Conservation (phyloP, 1,140 invertebrate genomes). For the Camponotus pennsylvanicus region DNA sequence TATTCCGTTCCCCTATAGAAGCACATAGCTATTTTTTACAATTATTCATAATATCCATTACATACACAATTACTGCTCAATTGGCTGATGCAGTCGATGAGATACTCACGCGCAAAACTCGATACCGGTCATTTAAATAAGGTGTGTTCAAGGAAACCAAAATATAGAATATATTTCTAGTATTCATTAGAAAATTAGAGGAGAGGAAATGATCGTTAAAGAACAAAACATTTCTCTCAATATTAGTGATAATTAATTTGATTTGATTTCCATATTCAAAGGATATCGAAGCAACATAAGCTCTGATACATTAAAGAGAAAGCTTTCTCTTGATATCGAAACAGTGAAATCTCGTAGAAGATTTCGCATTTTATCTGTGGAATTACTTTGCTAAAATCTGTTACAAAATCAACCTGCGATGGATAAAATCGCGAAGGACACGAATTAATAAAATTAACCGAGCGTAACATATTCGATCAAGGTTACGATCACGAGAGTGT, state of each 20-base stretch:
- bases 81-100: not conserved
- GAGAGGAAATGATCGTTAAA: too few relatives aligned
- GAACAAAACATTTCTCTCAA: too few relatives aligned
- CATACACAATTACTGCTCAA: not conserved
- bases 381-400: not conserved
- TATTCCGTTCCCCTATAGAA: not conserved
- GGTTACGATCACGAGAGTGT: not conserved
- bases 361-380: not conserved
- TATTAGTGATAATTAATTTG: too few relatives aligned
- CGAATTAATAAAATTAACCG: constrained; percentile 29
- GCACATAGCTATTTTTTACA: too few relatives aligned
- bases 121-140: too few relatives aligned
- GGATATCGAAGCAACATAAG: too few relatives aligned
- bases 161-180: too few relatives aligned
- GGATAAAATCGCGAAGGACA: not conserved
- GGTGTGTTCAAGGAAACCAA: too few relatives aligned
- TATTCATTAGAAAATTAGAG: too few relatives aligned
- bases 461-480: constrained; percentile 20
- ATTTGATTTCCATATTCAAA: too few relatives aligned
- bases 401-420: not conserved
- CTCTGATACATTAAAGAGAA: not conserved
- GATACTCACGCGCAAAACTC: too few relatives aligned
- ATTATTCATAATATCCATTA: not conserved
- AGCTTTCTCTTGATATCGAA: not conserved
- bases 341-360: not conserved